These are phyloP conservation scores for Listronotus bonariensis DNA, from an alignment of 1,140 invertebrate genomes.

Conservation along the genomic window DNA sequence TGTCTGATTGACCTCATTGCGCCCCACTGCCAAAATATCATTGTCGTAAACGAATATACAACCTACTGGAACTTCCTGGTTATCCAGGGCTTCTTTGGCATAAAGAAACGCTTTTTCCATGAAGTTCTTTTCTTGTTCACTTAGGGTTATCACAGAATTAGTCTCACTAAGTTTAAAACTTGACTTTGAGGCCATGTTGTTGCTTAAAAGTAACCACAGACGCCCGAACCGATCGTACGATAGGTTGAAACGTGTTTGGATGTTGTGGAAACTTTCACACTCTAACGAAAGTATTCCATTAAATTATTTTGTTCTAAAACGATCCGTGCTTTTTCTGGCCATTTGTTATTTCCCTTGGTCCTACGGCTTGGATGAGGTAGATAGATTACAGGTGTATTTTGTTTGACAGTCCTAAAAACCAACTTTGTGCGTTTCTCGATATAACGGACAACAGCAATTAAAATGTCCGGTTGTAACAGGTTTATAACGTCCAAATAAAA, in stretches of 20 bases:
- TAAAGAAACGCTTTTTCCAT: slow-evolving; percentile 52
- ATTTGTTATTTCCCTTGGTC: slow-evolving; percentile 76
- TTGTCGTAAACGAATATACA: slow-evolving; percentile 86
- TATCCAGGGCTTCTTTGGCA: slow-evolving; percentile 78
- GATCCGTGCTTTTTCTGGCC: slow-evolving; percentile 73
- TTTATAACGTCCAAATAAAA: slow-evolving; percentile 69
- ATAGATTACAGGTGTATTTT: slow-evolving; percentile 62
- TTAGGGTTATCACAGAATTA: slow-evolving; percentile 25
- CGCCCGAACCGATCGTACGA: no score
- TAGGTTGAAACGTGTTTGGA: no score
- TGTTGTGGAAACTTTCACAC: not conserved
- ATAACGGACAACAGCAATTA: slow-evolving; percentile 84
- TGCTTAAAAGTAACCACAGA: not conserved
- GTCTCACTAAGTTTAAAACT: slow-evolving; percentile 3
- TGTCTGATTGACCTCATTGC: slow-evolving; percentile 87
- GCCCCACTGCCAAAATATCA: slow-evolving; percentile 73
- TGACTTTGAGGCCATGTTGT: not conserved
- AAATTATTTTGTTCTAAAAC: slow-evolving; percentile 61
- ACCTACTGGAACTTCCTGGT: slow-evolving; percentile 95
- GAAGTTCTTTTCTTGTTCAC: slow-evolving; percentile 41
- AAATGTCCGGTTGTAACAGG: slow-evolving; percentile 70
- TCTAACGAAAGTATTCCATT: slow-evolving; percentile 62
- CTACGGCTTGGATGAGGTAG: slow-evolving; percentile 87
- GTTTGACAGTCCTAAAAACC: slow-evolving; percentile 60
- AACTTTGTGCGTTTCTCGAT: slow-evolving; percentile 70